These are phyloP conservation scores for Drosophila lacteicornis DNA, from an alignment of 1,140 invertebrate genomes.

Conservation along the genomic window DNA sequence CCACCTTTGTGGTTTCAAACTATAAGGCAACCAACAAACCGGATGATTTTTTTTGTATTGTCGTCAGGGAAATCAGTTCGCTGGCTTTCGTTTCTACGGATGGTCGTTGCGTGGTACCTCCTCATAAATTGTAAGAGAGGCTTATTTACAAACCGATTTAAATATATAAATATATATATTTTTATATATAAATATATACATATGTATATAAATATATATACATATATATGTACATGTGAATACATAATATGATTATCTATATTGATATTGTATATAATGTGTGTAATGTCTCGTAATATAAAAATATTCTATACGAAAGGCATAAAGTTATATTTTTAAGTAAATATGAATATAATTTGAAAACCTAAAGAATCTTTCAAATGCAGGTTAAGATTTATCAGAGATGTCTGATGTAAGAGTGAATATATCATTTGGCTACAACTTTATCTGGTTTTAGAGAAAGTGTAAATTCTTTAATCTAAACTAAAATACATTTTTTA, in stretches of 20 bases:
- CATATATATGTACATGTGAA: too few relatives aligned
- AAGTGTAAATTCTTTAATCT: background rate
- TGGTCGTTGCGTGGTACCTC: slow-evolving; percentile 48
- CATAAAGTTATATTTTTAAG: background rate
- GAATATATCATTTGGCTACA: background rate
- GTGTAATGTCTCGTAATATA: too few relatives aligned
- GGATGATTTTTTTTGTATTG: slow-evolving; percentile 43
- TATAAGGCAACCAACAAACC: slow-evolving; percentile 39
- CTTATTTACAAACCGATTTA: background rate
- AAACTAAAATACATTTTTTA: background rate
- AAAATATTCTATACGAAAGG: too few relatives aligned
- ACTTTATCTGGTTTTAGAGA: background rate
- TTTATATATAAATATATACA: too few relatives aligned
- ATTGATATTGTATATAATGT: too few relatives aligned
- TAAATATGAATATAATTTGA: background rate
- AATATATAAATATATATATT: background rate
- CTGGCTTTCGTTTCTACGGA: slow-evolving; percentile 56
- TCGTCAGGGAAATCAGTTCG: slow-evolving; percentile 57
- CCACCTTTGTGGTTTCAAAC: slow-evolving; percentile 25
- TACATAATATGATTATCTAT: too few relatives aligned
- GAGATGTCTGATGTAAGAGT: background rate
- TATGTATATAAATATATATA: too few relatives aligned
- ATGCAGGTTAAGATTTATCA: background rate
- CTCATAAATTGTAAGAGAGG: slow-evolving; percentile 5
- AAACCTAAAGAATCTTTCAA: slow-evolving; percentile 4